Conservation (phyloP, 1,140 invertebrate species). For the Anastrepha obliqua region DNA sequence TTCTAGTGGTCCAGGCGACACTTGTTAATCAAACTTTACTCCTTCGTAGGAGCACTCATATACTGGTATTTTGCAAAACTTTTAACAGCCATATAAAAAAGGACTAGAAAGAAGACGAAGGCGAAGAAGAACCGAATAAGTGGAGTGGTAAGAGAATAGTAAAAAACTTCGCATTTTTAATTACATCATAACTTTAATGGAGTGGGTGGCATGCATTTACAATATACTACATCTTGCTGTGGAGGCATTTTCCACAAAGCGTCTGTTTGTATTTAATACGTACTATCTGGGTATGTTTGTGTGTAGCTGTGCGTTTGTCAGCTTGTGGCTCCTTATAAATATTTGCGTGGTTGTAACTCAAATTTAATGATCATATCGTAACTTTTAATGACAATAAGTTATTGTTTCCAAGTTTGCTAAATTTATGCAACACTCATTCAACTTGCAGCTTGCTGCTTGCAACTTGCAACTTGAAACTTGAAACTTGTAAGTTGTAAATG, state of each 20-base stretch:
- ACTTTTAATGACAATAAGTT: slow-evolving; percentile 56
- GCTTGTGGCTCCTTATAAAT: background rate
- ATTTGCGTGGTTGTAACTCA: slow-evolving; percentile 30
- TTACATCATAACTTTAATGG: slow-evolving; percentile 28
- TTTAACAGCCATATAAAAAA: slow-evolving; percentile 20
- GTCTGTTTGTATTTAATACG: background rate
- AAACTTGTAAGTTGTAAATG: background rate
- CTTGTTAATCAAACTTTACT: slow-evolving; percentile 50
- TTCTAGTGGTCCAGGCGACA: slow-evolving; percentile 10
- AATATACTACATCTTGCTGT: background rate
- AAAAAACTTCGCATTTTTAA: slow-evolving; percentile 47
- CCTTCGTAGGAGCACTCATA: slow-evolving; percentile 12
- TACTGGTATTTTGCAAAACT: slow-evolving; percentile 28
- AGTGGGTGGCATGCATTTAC: slow-evolving; percentile 28
- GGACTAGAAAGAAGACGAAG: background rate
- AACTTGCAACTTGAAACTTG: background rate
- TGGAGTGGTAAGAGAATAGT: background rate
- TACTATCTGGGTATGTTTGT: background rate
- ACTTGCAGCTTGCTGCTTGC: slow-evolving; percentile 5
- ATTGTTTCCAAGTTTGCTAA: slow-evolving; percentile 54
- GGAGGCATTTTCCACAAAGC: background rate
- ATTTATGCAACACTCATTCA: slow-evolving; percentile 49
- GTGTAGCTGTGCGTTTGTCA: background rate
- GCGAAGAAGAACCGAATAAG: background rate
- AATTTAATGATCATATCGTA: slow-evolving; percentile 55